Evolutionary conservation across 2,797 vertebrate species (phyloP).

Genomic region (Mallotus villosus): DNA sequence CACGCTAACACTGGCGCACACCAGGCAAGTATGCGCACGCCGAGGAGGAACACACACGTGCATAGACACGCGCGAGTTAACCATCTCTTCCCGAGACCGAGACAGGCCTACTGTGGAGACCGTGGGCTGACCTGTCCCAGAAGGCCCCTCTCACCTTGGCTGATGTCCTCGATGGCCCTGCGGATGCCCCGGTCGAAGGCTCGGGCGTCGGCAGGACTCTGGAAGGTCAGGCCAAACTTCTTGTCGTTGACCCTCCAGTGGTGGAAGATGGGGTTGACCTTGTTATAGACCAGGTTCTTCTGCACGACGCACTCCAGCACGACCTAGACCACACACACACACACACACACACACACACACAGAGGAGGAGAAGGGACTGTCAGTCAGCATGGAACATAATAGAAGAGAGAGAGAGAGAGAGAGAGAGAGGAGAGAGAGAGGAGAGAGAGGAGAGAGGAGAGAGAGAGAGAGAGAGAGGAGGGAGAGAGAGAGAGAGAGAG

Average conservation of each 20-base stretch:
- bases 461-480: not conserved
- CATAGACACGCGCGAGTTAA: not conserved
- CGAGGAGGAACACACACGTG: conserved; percentile 23
- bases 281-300: conserved; percentile 96
- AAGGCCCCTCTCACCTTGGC: conserved; percentile 79
- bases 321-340: conserved; percentile 74
- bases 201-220: conserved; percentile 95
- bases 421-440: too few species aligned
- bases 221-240: conserved; percentile 98
- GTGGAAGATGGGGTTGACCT: conserved; percentile 98
- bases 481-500: too few species aligned
- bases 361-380: not conserved
- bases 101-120: not conserved
- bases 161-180: conserved; percentile 93
- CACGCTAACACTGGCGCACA: conserved; percentile 35
- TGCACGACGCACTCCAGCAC: conserved; percentile 96
- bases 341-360: conserved; percentile 13
- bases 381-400: not conserved
- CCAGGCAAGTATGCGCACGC: conserved; percentile 28
- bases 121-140: not conserved
- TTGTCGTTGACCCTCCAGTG: conserved; percentile 98
- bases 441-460: not conserved
- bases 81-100: not conserved
- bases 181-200: conserved; percentile 96
- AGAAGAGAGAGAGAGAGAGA: not conserved